Evolutionary conservation across 2,888 invertebrate species (phyloP).

Genomic region (Drosophila eohydei): DNA sequence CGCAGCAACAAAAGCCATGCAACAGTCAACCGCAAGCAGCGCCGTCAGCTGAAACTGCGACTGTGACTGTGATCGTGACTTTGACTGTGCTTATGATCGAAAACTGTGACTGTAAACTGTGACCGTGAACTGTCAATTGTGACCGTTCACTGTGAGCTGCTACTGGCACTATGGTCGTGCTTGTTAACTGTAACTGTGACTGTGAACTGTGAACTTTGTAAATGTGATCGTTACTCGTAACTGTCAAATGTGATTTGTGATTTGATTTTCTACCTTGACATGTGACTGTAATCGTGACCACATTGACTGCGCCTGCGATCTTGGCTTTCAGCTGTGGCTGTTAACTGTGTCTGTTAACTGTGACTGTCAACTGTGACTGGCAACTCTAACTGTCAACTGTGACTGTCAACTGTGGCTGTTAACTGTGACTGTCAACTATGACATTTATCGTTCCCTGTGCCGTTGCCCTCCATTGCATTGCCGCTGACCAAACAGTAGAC

Average conservation of each 20-base stretch:
- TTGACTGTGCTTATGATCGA: background rate
- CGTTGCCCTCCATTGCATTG: constrained; percentile 75
- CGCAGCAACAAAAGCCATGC: constrained; percentile 45
- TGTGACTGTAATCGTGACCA: background rate
- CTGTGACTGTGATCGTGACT: background rate
- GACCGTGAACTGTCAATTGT: background rate
- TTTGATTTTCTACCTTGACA: background rate
- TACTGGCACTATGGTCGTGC: too few species aligned
- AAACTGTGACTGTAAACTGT: background rate
- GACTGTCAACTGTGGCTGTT: constrained; percentile 17
- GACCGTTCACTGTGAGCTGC: too few species aligned
- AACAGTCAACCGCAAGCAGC: constrained; percentile 46
- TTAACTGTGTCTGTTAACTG: background rate
- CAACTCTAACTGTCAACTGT: background rate
- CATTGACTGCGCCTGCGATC: background rate
- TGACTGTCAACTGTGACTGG: background rate
- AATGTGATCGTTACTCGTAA: background rate
- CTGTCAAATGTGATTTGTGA: background rate
- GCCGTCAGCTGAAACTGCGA: background rate
- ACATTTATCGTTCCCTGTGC: constrained; percentile 36
- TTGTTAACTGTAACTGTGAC: background rate
- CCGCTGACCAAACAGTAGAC: constrained; percentile 18
- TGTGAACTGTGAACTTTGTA: background rate
- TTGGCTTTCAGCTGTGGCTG: background rate
- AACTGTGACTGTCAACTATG: constrained; percentile 10